These are phyloP conservation scores for Quadroppia sp. DNA, from an alignment of 2,888 invertebrate genomes.

Conservation along the genomic window DNA sequence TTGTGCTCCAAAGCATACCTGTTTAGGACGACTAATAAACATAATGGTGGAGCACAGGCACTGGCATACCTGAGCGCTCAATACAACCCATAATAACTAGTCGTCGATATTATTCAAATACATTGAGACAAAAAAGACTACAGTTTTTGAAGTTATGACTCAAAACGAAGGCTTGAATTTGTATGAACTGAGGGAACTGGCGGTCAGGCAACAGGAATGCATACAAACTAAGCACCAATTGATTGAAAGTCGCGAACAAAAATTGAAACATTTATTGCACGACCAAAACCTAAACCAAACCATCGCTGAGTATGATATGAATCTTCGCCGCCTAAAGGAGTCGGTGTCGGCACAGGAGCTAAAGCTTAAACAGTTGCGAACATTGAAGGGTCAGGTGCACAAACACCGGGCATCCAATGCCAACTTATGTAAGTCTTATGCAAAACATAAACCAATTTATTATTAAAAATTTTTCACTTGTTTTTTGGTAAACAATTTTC, in stretches of 20 bases:
- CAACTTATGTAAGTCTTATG: slow-evolving; percentile 44
- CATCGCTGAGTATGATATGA: slow-evolving; percentile 66
- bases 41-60: not conserved
- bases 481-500: not conserved
- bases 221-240: slow-evolving; percentile 86
- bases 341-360: slow-evolving; percentile 91
- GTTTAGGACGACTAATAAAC: not conserved
- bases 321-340: slow-evolving; percentile 77
- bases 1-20: not conserved
- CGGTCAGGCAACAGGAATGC: slow-evolving; percentile 93
- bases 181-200: slow-evolving; percentile 96
- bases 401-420: slow-evolving; percentile 73
- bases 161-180: slow-evolving; percentile 53
- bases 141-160: not conserved
- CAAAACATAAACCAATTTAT: not conserved
- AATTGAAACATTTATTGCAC: slow-evolving; percentile 82
- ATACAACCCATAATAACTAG: not conserved
- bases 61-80: not conserved
- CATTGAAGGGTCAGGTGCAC: slow-evolving; percentile 88
- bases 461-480: no score
- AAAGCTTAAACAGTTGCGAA: slow-evolving; percentile 82
- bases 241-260: slow-evolving; percentile 86
- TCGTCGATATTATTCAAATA: not conserved
- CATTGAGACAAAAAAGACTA: not conserved
- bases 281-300: not conserved